Evolutionary conservation across 2,113 vertebrate genomes (phyloP).

Genomic region (Oryzias melastigma): DNA sequence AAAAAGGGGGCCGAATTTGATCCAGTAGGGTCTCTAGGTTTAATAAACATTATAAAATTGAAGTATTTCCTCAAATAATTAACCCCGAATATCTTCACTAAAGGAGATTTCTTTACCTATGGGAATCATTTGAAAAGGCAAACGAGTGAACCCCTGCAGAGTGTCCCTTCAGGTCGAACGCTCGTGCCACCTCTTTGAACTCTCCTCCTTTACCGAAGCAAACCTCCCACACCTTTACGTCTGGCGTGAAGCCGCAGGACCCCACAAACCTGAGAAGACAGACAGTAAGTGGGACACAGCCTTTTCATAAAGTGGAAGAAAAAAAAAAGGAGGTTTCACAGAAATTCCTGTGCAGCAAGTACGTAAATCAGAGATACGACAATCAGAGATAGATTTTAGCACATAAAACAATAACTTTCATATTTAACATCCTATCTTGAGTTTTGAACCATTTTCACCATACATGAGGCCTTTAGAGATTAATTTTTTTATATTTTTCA

Average conservation of each 20-base stretch:
- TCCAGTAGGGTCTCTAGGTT: no score
- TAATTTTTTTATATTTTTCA: no score
- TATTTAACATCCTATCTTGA: no score
- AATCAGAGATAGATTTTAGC: no score
- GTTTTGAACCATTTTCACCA: no score
- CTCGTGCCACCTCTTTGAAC: constrained; percentile 87
- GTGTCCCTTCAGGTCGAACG: constrained; percentile 95
- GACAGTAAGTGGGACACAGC: neutral
- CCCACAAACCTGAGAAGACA: constrained; percentile 85
- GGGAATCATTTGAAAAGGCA: constrained; percentile 91
- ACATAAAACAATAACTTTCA: neutral
- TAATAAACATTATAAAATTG: no score
- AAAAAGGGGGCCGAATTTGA: no score
- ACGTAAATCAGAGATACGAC: no score
- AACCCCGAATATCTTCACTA: no score
- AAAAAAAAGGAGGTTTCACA: neutral
- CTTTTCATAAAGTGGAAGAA: neutral
- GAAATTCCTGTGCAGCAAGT: no score
- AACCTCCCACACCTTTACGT: constrained; percentile 97
- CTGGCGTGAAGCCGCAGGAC: constrained; percentile 93
- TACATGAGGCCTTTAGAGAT: no score
- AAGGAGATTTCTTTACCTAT: constrained; percentile 73
- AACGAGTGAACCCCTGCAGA: constrained; percentile 85
- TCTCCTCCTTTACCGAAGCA: constrained; percentile 88
- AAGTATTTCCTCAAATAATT: no score